Base-by-base conservation (phyloP, 1,140 invertebrate species). In the Nylanderia fulva region DNA sequence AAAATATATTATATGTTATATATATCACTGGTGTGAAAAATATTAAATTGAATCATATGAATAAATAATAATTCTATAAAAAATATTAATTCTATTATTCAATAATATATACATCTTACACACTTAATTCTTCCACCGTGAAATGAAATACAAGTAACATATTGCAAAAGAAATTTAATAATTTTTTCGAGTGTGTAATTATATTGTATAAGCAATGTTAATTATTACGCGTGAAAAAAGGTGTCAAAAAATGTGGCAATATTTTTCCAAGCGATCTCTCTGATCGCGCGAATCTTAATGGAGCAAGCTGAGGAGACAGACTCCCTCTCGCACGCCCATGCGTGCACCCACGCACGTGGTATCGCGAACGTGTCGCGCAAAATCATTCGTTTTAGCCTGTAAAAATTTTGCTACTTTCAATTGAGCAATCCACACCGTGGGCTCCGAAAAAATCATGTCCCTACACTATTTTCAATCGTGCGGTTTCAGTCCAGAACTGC, bases 271-370 rank as follows among this genome's bases (percentile, higher is more conserved):
- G 5, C 0, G 0, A 24, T 11, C 13, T 39, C 11, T 52, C 13
- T 21, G 29, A 52, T 33, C 4, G 33, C 18, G 48, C 21, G 21
- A 68, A 21, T 33, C 39, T 63, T 39, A 18, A 39, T 15, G 48
- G 21, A 79, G 11, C 48, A 58, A 45, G 60, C 87, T 66, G 66
- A 86, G 84, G 42, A 33, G 75, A 85, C 91, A 90, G 88, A 90
- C 84, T 92, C 92, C 91, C 90, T 87, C 60, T 72, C 64, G 48
- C 45, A 87, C 84, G 83, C 86, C 87, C 60, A 89, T 89, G 33
- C 76, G 56, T 42, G 56, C 72, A 24, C 86, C 87, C 52, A 5
- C 6, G 0, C 9, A 29, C 66, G 9, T 24, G 33, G 11, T 85
- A 77, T 85, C 71, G 76, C 29, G 9, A 69, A n/a, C 36, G 21